Conservation (phyloP, 2,888 invertebrate genomes). For the Nomada lathburiana region DNA sequence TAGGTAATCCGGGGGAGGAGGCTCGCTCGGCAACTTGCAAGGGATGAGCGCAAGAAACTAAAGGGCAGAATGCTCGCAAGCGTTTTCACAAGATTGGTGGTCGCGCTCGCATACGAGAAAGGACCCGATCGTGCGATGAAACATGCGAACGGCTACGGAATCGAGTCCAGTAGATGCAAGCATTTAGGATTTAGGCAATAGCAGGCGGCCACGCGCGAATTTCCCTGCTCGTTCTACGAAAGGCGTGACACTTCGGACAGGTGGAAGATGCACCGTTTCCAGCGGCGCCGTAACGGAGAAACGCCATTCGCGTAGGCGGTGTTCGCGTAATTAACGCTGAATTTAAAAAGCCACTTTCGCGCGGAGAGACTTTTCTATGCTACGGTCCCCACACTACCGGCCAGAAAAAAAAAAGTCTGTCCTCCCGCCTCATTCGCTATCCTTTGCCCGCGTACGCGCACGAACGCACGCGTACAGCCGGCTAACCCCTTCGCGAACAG, state of each 20-base stretch:
- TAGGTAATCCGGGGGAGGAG: background rate
- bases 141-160: constrained; percentile 31
- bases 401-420: constrained; percentile 37
- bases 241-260: constrained; percentile 16
- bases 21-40: background rate
- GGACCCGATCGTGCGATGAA: background rate
- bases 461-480: constrained; percentile 1
- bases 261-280: constrained; percentile 21
- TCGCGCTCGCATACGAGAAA: too few species aligned
- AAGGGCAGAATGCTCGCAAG: too few species aligned
- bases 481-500: constrained; percentile 34
- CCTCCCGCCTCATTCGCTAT: constrained; percentile 62
- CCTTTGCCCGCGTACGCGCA: constrained; percentile 20
- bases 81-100: too few species aligned
- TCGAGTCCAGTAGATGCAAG: constrained; percentile 4
- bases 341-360: constrained; percentile 43
- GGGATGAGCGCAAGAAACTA: too few species aligned
- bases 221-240: background rate
- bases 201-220: background rate
- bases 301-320: background rate
- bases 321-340: constrained; percentile 50
- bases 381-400: constrained; percentile 18
- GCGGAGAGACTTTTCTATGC: constrained; percentile 33
- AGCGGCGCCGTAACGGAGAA: background rate
- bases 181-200: too few species aligned